Evolutionary conservation across 2,113 vertebrate species (phyloP).

Genomic region (Heterochromis multidens): DNA sequence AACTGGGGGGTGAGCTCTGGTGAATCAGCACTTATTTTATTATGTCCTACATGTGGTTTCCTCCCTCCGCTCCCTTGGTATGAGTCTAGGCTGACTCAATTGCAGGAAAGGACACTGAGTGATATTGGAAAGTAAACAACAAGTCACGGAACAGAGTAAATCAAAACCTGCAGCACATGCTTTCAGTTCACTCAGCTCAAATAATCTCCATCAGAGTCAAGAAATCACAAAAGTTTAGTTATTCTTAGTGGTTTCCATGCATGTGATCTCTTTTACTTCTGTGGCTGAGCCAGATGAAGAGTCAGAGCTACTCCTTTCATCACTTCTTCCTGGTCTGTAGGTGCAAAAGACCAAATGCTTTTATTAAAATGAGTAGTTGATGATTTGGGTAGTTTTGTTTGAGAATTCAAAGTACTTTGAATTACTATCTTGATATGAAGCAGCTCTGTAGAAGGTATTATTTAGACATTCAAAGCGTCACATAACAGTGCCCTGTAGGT

Average conservation of each 20-base stretch:
- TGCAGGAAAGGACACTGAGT: neutral
- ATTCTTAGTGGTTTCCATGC: neutral
- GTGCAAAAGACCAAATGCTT: neutral
- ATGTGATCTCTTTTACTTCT: neutral
- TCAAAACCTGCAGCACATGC: neutral
- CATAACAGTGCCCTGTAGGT: neutral
- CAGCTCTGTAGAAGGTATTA: neutral
- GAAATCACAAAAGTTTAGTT: neutral
- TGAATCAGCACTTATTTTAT: conserved; percentile 34
- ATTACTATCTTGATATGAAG: neutral
- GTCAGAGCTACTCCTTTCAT: neutral
- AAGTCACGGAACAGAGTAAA: neutral
- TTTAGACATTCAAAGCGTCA: conserved; percentile 24
- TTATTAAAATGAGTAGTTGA: neutral
- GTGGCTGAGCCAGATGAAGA: neutral
- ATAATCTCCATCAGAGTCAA: neutral
- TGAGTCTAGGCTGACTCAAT: neutral
- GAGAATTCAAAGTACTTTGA: neutral
- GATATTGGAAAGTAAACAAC: conserved; percentile 19
- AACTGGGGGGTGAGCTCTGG: neutral
- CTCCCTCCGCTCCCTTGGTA: neutral
- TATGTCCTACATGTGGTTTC: conserved; percentile 1
- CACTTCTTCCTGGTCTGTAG: neutral
- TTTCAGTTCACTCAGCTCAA: conserved; percentile 25
- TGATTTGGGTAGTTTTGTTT: neutral